phyloP scores from a whole-genome alignment of 2,113 vertebrate species.

The Sylvietta virens region DNA sequence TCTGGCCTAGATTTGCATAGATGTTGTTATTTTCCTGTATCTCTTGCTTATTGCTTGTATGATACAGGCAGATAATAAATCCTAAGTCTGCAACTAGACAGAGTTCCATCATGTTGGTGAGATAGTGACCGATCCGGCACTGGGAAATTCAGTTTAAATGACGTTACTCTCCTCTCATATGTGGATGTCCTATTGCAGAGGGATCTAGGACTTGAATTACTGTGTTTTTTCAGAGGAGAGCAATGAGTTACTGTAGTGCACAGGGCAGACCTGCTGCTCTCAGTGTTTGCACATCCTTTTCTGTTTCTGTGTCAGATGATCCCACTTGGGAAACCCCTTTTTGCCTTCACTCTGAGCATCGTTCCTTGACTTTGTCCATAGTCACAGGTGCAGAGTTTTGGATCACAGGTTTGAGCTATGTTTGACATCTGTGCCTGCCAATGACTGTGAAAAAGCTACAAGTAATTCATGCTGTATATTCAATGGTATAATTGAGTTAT shows the following conservation, averaged over 20 bases:
- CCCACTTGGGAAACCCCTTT: not conserved
- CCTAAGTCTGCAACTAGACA: too few species aligned
- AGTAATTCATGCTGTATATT: not conserved
- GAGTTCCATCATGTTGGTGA: too few species aligned
- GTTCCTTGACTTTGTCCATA: not conserved
- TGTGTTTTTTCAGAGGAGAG: not conserved
- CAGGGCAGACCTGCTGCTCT: not conserved
- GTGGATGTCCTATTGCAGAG: not conserved
- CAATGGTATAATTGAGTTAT: not conserved
- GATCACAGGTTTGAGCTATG: not conserved
- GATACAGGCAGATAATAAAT: too few species aligned
- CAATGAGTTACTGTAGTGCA: fast-evolving
- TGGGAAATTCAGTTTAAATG: not conserved
- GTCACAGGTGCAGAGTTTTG: not conserved
- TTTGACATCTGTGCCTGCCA: not conserved
- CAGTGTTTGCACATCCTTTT: not conserved
- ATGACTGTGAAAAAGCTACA: not conserved
- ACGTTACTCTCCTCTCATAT: not conserved
- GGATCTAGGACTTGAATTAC: not conserved
- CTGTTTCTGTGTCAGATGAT: not conserved
- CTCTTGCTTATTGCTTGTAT: too few species aligned
- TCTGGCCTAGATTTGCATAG: too few species aligned
- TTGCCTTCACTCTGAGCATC: not conserved
- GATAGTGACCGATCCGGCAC: too few species aligned
- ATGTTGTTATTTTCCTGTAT: too few species aligned